These are phyloP conservation scores for Colistium nudipinnis DNA, from an alignment of 2,113 vertebrate genomes.

Conservation along the genomic window DNA sequence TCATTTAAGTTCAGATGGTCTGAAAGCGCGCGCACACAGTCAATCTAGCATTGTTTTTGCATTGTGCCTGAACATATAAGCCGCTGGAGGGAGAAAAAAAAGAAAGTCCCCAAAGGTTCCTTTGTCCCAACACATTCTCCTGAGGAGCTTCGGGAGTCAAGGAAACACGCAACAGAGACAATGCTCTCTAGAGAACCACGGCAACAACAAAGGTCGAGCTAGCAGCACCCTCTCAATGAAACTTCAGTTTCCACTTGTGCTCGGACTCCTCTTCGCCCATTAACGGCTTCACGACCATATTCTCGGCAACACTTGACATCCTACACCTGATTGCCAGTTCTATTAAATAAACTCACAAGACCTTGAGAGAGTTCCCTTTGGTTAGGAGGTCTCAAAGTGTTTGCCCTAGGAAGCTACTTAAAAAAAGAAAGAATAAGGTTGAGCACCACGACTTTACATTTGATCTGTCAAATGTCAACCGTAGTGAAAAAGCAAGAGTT, in stretches of 20 bases:
- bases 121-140: conserved; percentile 75
- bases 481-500: neutral
- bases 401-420: neutral
- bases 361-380: conserved; percentile 4
- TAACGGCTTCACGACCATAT: conserved; percentile 51
- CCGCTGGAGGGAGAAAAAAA: conserved; percentile 23
- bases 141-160: conserved; percentile 73
- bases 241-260: conserved; percentile 44
- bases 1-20: neutral
- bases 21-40: neutral
- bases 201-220: conserved; percentile 46
- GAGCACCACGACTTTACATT: neutral
- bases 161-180: conserved; percentile 73
- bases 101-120: conserved; percentile 50
- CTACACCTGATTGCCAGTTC: conserved; percentile 56
- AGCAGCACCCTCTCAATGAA: conserved; percentile 34
- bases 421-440: conserved; percentile 9
- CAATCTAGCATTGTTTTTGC: conserved; percentile 53
- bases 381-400: conserved; percentile 7
- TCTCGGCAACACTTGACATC: conserved; percentile 53
- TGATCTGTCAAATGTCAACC: conserved; percentile 4
- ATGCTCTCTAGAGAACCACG: conserved; percentile 54
- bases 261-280: conserved; percentile 38
- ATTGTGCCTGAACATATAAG: conserved; percentile 32
- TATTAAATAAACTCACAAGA: conserved; percentile 43